Percentiles rank a stretch among this genome's conserved stretches.
These are phyloP conservation scores for Melanogrammus aeglefinus DNA, from an alignment of 2,797 vertebrate species.

Conservation along the genomic window DNA sequence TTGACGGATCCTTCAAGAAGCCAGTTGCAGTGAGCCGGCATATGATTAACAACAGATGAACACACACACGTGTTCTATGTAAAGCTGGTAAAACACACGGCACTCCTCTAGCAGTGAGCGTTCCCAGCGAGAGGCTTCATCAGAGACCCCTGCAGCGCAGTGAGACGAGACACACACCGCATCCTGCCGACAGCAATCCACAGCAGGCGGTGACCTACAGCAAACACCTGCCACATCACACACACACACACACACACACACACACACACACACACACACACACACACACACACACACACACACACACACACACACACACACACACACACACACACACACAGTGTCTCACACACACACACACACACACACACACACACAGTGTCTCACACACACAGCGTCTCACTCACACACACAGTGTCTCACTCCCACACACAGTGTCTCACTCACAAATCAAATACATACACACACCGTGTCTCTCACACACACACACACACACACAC, in stretches of 20 bases:
- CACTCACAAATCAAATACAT: no score
- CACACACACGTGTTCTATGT: not conserved
- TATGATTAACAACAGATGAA: not conserved
- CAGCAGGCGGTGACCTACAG: constrained; percentile 61
- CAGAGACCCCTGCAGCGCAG: not conserved
- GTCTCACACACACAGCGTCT: no score
- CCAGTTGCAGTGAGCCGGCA: not conserved
- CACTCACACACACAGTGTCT: no score
- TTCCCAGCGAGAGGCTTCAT: not conserved
- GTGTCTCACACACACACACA: no score
- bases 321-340: no score
- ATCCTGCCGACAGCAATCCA: constrained; percentile 61
- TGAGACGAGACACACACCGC: constrained; percentile 9
- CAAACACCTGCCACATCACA: constrained; percentile 59
- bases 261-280: constrained; percentile 17
- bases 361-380: no score
- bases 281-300: not conserved
- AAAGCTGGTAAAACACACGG: not conserved
- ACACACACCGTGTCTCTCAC: no score
- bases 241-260: constrained; percentile 17
- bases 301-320: not conserved
- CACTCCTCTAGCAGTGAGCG: not conserved
- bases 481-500: no score
- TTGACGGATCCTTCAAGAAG: not conserved
- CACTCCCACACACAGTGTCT: not conserved